Evolutionary conservation across 2,113 vertebrate species (phyloP).

Genomic region (Kobus ellipsiprymnus): DNA sequence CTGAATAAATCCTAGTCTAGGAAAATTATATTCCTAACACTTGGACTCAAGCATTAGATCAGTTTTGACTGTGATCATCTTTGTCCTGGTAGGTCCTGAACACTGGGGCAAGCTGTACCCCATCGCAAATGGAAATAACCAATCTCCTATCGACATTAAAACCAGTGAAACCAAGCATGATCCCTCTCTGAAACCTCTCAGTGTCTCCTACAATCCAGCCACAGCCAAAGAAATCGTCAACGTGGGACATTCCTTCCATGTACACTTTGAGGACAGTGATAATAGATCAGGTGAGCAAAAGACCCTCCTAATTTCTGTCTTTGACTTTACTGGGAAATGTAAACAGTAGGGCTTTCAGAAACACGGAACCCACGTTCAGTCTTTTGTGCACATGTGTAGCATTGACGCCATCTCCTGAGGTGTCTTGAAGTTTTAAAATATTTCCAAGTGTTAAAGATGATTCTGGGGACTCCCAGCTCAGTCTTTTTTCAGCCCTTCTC

Average conservation of each 20-base stretch:
- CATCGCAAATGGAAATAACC: conserved; percentile 77
- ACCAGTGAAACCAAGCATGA: conserved; percentile 70
- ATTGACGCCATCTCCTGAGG: background rate
- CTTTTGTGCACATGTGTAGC: background rate
- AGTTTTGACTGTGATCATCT: background rate
- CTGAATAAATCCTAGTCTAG: background rate
- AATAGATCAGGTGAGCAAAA: conserved; percentile 79
- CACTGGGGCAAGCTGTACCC: conserved; percentile 79
- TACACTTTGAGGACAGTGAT: conserved; percentile 80
- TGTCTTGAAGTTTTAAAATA: background rate
- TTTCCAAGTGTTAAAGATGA: background rate
- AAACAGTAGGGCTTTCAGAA: background rate
- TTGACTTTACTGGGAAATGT: background rate
- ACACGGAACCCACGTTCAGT: too few species aligned
- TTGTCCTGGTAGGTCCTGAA: conserved; percentile 75
- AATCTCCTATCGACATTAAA: conserved; percentile 84
- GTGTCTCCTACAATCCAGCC: conserved; percentile 78
- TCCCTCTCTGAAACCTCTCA: conserved; percentile 73
- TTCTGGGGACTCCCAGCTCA: background rate
- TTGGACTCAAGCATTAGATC: background rate
- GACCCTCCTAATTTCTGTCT: background rate
- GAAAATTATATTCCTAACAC: background rate
- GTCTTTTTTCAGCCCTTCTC: background rate
- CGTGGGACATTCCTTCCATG: conserved; percentile 83
- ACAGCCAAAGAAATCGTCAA: conserved; percentile 81